Evolutionary conservation across 2,797 vertebrate species (phyloP).

Genomic region (Cossypha caffra): DNA sequence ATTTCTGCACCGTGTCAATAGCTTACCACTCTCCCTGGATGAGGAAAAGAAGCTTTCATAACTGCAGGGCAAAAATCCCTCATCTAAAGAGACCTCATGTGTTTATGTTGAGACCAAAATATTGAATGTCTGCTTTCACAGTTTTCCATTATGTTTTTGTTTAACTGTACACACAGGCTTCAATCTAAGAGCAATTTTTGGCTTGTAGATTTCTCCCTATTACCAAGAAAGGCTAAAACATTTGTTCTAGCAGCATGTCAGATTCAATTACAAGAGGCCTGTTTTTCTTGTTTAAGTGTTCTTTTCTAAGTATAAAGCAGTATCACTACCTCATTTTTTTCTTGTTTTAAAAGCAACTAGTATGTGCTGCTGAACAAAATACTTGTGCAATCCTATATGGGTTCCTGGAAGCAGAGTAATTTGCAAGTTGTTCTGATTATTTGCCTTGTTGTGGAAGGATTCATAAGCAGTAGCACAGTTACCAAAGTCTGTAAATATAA

Average conservation of each 20-base stretch:
- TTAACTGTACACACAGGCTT: background rate
- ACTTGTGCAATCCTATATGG: background rate
- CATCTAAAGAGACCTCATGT: background rate
- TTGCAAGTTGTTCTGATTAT: background rate
- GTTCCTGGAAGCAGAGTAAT: background rate
- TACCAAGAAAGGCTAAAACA: background rate
- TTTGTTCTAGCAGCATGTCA: background rate
- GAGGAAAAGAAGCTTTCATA: background rate
- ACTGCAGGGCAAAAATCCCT: background rate
- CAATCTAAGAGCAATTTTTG: background rate
- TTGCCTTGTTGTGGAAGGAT: background rate
- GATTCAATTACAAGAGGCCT: background rate
- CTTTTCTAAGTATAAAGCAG: background rate
- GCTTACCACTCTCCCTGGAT: background rate
- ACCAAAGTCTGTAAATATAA: background rate
- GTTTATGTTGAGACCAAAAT: background rate
- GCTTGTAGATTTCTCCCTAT: background rate
- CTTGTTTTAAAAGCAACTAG: background rate
- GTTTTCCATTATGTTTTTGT: background rate
- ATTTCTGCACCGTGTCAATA: background rate
- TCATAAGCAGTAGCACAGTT: background rate
- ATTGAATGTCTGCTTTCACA: background rate
- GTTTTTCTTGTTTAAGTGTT: background rate
- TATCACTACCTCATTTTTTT: background rate
- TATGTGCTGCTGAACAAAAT: background rate